Evolutionary conservation across 2,113 vertebrate species (phyloP).

Genomic region (Crypturellus undulatus): DNA sequence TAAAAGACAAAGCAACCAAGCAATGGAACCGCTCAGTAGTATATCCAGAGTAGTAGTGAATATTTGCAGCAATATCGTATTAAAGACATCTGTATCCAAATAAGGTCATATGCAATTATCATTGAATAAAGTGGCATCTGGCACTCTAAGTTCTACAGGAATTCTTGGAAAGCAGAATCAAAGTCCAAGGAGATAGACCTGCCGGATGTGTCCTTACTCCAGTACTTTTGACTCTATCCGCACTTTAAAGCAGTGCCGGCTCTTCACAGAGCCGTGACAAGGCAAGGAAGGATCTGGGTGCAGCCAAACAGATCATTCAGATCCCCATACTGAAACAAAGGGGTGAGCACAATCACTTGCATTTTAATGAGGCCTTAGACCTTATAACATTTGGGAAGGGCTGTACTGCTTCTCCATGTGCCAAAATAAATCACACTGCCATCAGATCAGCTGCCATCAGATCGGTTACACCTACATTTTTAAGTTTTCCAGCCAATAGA

Average conservation of each 20-base stretch:
- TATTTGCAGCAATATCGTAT: neutral
- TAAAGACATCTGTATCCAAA: neutral
- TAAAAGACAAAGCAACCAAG: neutral
- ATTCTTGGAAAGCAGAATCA: neutral
- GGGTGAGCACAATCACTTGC: neutral
- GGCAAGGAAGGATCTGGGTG: neutral
- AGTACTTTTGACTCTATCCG: neutral
- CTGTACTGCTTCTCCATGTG: neutral
- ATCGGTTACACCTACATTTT: neutral
- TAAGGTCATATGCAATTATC: neutral
- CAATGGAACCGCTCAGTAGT: neutral
- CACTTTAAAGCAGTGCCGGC: neutral
- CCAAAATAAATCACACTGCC: neutral
- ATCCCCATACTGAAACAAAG: neutral
- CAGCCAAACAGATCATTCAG: neutral
- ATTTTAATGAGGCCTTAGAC: neutral
- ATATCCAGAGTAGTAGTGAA: neutral
- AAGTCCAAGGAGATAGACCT: neutral
- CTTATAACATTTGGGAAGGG: neutral
- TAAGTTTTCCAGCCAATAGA: neutral
- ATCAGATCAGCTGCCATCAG: neutral
- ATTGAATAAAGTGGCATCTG: neutral
- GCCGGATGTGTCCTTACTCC: neutral
- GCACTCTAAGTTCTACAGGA: neutral
- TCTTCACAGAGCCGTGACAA: neutral